These are phyloP conservation scores for Vidua chalybeata DNA, from an alignment of 2,113 vertebrate species.

Conservation along the genomic window DNA sequence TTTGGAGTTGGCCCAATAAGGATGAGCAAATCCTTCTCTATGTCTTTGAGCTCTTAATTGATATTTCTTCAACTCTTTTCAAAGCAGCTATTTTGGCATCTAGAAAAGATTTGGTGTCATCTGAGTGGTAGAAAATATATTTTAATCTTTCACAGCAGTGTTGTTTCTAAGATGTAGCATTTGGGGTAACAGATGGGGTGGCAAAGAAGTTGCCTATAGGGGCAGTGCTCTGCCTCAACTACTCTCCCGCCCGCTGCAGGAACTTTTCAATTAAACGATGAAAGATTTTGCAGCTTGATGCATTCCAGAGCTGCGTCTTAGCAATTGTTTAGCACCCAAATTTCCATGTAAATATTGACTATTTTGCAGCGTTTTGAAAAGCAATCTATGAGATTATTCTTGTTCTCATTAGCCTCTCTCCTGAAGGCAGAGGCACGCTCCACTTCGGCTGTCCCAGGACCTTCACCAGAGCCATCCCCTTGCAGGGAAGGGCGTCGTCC, in stretches of 20 bases:
- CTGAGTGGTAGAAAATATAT: conserved; percentile 88
- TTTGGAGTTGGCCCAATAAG: conserved; percentile 85
- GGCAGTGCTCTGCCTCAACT: conserved; percentile 83
- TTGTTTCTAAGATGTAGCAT: conserved; percentile 87
- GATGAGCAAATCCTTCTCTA: conserved; percentile 85
- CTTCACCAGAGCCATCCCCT: neutral
- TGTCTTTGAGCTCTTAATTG: conserved; percentile 86
- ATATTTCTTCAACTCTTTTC: conserved; percentile 88
- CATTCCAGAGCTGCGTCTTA: conserved; percentile 73
- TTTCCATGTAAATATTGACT: conserved; percentile 70
- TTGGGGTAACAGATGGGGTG: conserved; percentile 87
- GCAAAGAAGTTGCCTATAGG: conserved; percentile 86
- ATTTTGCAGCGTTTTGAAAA: conserved; percentile 58
- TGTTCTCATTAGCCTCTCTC: neutral
- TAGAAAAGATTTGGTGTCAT: conserved; percentile 87
- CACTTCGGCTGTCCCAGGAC: neutral
- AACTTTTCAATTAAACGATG: conserved; percentile 83
- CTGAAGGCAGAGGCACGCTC: neutral
- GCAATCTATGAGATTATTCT: conserved; percentile 16
- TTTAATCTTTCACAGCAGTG: conserved; percentile 87
- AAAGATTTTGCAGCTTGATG: conserved; percentile 80
- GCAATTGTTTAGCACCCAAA: conserved; percentile 71
- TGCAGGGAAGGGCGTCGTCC: accelerated
- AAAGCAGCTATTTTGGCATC: conserved; percentile 88
- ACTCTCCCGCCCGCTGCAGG: conserved; percentile 82